phyloP scores from a whole-genome alignment of 2,797 vertebrate species.

The Pristis pectinata region DNA sequence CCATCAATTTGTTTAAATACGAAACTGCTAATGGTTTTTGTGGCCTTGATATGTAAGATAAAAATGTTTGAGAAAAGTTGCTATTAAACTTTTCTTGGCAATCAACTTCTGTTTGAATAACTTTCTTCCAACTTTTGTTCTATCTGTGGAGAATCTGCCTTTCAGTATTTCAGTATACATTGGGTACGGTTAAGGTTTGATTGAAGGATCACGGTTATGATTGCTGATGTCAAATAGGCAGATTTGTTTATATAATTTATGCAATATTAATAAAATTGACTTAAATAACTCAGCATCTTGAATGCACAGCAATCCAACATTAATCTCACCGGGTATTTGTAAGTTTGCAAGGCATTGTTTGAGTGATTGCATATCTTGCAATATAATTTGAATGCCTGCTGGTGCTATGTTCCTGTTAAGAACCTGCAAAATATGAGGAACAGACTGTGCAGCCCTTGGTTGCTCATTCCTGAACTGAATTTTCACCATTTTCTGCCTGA shows the following conservation, averaged over 20 bases:
- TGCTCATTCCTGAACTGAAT: too few species aligned
- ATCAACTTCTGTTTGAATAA: background rate
- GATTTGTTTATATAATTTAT: background rate
- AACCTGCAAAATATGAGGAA: too few species aligned
- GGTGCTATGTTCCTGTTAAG: background rate
- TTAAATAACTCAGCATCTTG: background rate
- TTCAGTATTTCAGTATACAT: background rate
- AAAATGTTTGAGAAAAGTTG: conserved; percentile 20
- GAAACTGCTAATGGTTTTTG: conserved; percentile 25
- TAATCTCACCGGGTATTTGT: background rate
- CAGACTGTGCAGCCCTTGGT: too few species aligned
- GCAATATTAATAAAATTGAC: background rate
- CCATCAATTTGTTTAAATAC: conserved; percentile 21
- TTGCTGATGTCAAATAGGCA: background rate
- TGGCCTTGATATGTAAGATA: conserved; percentile 22
- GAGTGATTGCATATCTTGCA: background rate
- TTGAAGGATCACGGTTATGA: background rate
- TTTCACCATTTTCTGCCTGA: too few species aligned
- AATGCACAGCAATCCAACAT: too few species aligned
- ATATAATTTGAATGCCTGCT: background rate
- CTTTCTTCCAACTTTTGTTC: background rate
- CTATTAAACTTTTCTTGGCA: conserved; percentile 34
- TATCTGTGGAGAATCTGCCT: too few species aligned
- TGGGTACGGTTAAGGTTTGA: background rate
- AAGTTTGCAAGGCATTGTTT: background rate